phyloP scores from a whole-genome alignment of 2,888 invertebrate species.

The Atrina japonica region DNA sequence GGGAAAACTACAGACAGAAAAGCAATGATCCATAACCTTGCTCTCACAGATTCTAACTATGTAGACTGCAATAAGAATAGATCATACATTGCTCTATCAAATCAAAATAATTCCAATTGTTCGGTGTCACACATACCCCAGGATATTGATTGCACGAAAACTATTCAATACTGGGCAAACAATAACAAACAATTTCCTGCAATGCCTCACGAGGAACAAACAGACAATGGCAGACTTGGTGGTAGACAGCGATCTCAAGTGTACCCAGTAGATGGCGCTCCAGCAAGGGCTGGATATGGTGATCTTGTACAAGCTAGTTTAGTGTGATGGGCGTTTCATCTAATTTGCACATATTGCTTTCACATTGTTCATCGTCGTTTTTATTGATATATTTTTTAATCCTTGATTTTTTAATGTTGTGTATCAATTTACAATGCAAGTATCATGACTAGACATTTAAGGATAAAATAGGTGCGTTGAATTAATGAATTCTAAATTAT shows the following conservation, averaged over 20 bases:
- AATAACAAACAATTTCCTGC: conserved; percentile 37
- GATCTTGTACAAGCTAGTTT: conserved; percentile 68
- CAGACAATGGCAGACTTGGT: conserved; percentile 45
- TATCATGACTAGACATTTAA: too few relatives aligned
- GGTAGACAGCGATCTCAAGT: conserved; percentile 59
- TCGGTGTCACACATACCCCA: background rate
- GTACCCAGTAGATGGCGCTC: conserved; percentile 58
- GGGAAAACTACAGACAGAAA: background rate
- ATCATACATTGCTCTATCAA: conserved; percentile 25
- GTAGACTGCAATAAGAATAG: conserved; percentile 35
- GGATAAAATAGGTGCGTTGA: too few relatives aligned
- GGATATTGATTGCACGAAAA: background rate
- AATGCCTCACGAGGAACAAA: conserved; percentile 22
- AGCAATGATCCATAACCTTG: conserved; percentile 1
- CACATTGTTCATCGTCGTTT: background rate
- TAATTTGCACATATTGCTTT: background rate
- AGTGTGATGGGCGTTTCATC: conserved; percentile 46
- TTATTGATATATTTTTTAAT: too few relatives aligned
- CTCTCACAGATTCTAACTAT: conserved; percentile 30
- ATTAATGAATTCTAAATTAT: too few relatives aligned
- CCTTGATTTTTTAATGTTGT: too few relatives aligned
- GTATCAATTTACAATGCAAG: too few relatives aligned
- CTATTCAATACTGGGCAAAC: conserved; percentile 50
- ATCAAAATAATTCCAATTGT: conserved; percentile 46
- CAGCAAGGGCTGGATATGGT: conserved; percentile 56